Evolutionary conservation across 2,888 invertebrate genomes (phyloP), one percentile per base, ranked within the genome.

Genomic region (Parnassius mnemosyne): DNA sequence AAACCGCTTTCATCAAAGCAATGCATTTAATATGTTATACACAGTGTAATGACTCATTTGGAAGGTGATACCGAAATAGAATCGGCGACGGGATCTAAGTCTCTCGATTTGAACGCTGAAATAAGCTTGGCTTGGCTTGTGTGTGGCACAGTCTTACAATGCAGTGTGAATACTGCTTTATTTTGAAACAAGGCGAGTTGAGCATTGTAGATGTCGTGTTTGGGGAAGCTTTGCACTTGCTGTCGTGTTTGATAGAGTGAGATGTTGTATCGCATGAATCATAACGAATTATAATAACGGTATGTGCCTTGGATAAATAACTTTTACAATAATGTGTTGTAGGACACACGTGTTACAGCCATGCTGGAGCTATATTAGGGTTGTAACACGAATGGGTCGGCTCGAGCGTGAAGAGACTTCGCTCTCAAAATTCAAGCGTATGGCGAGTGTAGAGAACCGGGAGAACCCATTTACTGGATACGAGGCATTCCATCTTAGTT

Each of bases 21-120:
- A 50, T 51, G 57, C 10, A 47, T 56, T 56, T 47, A 12, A 50
- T 43, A 43, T 57, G 50, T 51, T 20, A 12, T 20, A 50, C 42
- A 3, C 9, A 43, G 10, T 3, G 57, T 57, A 57, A 57, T 51
- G 57, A 57, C 11, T 51, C 57, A 57, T 49, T 13, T 11, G 47
- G 57, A 57, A 50, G 50, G 50, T 12, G 16, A 12, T 41, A 43
- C 41, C 3, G 20, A 57, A 57, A 57, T 51, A 57, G 57, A 42
- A 43, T 20, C 56, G 54, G 9, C 43, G 44, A 44, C 20, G 44
- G 13, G n/a, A 9, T 13, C 9, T 13, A 46, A 50, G 10, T 10
- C 20, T 20, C 25, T 51, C 25, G 20, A 20, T 51, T 3, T 25
- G 25, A 51, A 20, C 3, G 20, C 51, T 11, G 25, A 51, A 51